These are phyloP conservation scores for Parauchenoglanis punctatus DNA, from an alignment of 2,797 vertebrate species.

Conservation along the genomic window DNA sequence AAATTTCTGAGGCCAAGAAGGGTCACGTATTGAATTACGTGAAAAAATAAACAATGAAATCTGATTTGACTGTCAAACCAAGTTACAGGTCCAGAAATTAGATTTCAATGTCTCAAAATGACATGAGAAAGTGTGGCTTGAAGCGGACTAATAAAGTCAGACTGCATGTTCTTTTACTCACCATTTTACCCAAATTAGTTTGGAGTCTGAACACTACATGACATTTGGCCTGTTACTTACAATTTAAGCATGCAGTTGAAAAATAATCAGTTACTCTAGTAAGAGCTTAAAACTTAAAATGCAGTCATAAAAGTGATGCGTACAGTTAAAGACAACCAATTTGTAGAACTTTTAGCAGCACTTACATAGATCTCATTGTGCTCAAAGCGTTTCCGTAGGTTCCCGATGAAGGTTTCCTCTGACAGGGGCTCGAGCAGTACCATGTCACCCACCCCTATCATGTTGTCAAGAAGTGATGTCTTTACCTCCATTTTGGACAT, in stretches of 20 bases:
- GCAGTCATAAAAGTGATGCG: background rate
- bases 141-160: background rate
- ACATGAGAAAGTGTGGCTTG: background rate
- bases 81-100: background rate
- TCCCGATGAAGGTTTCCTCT: constrained; percentile 91
- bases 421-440: constrained; percentile 93
- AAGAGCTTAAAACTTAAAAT: background rate
- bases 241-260: background rate
- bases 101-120: background rate
- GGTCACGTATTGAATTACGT: background rate
- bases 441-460: constrained; percentile 99
- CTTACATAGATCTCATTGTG: constrained; percentile 96
- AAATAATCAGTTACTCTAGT: background rate
- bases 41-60: background rate
- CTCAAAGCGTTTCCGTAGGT: constrained; percentile 93
- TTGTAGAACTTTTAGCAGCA: constrained; percentile 71
- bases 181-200: background rate
- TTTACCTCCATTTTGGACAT: constrained; percentile 97
- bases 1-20: background rate
- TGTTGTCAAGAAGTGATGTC: constrained; percentile 95
- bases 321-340: background rate
- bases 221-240: background rate
- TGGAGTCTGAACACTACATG: background rate
- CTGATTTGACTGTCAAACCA: background rate
- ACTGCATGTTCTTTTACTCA: background rate